Conservation (phyloP, 2,113 vertebrate species). For the Trachemys scripta region DNA sequence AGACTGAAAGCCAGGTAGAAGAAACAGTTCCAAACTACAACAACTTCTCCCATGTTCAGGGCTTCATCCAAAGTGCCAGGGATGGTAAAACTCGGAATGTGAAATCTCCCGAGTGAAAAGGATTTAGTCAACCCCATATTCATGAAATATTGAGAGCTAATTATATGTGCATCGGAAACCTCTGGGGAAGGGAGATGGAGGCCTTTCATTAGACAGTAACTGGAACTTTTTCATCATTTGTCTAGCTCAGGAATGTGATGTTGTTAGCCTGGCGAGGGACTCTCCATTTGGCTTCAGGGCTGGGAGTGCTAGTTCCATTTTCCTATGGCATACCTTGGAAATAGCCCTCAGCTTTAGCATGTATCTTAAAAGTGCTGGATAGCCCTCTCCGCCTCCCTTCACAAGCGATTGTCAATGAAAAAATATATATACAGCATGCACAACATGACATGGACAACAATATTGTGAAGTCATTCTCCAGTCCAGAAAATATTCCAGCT, state of each 20-base stretch:
- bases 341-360: neutral
- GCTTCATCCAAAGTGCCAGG: slow-evolving; percentile 67
- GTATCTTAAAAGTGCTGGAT: neutral
- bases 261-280: slow-evolving; percentile 70
- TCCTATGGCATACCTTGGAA: slow-evolving; percentile 22
- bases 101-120: slow-evolving; percentile 73
- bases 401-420: neutral
- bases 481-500: neutral
- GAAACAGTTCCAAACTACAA: neutral
- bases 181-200: slow-evolving; percentile 73
- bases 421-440: neutral
- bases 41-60: slow-evolving; percentile 30
- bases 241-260: slow-evolving; percentile 76
- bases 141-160: slow-evolving; percentile 69
- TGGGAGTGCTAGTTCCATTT: slow-evolving; percentile 48
- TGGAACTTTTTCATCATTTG: slow-evolving; percentile 77
- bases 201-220: slow-evolving; percentile 77
- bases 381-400: neutral
- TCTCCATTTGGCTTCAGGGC: slow-evolving; percentile 75
- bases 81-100: slow-evolving; percentile 32
- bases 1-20: neutral
- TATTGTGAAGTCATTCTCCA: neutral
- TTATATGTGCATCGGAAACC: slow-evolving; percentile 78
- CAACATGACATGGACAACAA: neutral
- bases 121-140: slow-evolving; percentile 71